phyloP scores from a whole-genome alignment of 2,113 vertebrate species.

The Spilogale gracilis region DNA sequence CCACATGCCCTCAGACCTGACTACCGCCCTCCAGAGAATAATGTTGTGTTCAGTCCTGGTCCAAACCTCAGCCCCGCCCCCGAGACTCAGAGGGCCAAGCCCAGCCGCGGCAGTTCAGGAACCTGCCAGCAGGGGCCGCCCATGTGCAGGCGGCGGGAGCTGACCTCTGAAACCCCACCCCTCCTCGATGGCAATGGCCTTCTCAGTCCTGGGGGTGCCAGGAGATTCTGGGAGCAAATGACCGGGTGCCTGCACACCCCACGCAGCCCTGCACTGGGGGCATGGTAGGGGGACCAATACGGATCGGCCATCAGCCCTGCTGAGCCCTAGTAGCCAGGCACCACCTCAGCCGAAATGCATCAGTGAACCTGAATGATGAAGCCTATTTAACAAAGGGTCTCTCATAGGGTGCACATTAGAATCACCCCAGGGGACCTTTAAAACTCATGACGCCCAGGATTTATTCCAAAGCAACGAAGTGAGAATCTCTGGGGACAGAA shows the following conservation, averaged over 20 bases:
- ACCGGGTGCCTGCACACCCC: neutral
- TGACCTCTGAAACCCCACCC: neutral
- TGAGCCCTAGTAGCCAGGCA: neutral
- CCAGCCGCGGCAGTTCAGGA: neutral
- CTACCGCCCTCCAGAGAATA: accelerated
- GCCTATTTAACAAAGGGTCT: neutral
- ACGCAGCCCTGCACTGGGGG: accelerated
- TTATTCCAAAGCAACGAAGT: neutral
- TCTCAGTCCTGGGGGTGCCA: neutral
- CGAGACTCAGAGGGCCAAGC: neutral
- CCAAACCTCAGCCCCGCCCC: neutral
- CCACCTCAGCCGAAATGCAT: neutral
- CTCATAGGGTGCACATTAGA: neutral
- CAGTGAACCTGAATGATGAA: neutral
- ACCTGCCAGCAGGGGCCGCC: neutral
- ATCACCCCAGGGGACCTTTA: neutral
- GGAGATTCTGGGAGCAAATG: neutral
- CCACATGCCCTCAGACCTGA: neutral
- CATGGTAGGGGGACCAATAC: neutral
- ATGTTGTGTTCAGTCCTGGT: neutral
- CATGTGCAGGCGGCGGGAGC: neutral
- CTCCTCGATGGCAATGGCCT: neutral
- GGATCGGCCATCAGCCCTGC: neutral
- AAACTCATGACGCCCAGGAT: neutral
- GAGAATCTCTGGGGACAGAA: neutral